phyloP scores from a whole-genome alignment of 2,113 vertebrate genomes.

The Myrmecophaga tridactyla region DNA sequence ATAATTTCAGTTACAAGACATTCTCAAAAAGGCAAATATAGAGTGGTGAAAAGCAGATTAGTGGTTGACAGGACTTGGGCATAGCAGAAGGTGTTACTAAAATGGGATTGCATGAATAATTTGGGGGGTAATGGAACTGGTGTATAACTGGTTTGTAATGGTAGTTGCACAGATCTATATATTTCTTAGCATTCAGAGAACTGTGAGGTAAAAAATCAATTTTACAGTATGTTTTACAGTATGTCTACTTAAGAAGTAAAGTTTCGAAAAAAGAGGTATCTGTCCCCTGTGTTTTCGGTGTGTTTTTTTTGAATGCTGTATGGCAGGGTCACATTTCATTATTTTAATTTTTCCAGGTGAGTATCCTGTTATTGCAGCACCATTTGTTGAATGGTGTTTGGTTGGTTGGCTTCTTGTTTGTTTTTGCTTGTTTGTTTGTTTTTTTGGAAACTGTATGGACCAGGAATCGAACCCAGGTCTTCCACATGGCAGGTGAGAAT shows the following conservation, averaged over 20 bases:
- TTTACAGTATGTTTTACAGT: neutral
- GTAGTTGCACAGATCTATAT: neutral
- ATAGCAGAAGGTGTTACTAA: no score
- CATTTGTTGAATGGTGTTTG: no score
- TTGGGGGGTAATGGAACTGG: neutral
- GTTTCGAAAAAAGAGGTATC: neutral
- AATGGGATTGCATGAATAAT: neutral
- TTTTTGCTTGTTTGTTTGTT: no score
- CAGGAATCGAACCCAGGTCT: no score
- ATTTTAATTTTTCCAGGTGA: no score
- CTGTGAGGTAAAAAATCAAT: neutral
- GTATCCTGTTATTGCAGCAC: no score
- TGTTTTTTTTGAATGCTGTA: no score
- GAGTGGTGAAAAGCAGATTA: neutral
- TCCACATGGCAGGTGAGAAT: no score
- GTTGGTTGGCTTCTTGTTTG: no score
- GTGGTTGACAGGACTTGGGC: neutral
- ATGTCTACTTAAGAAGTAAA: neutral
- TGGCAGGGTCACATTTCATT: no score
- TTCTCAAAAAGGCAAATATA: neutral
- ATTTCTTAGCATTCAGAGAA: neutral
- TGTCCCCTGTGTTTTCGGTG: neutral
- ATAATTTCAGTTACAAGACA: neutral
- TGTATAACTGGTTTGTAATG: neutral
- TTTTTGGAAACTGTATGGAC: no score